Evolutionary conservation across 2,888 invertebrate genomes (phyloP), one percentile per base, ranked within the genome.

Genomic region (Drosophila percnosoma): DNA sequence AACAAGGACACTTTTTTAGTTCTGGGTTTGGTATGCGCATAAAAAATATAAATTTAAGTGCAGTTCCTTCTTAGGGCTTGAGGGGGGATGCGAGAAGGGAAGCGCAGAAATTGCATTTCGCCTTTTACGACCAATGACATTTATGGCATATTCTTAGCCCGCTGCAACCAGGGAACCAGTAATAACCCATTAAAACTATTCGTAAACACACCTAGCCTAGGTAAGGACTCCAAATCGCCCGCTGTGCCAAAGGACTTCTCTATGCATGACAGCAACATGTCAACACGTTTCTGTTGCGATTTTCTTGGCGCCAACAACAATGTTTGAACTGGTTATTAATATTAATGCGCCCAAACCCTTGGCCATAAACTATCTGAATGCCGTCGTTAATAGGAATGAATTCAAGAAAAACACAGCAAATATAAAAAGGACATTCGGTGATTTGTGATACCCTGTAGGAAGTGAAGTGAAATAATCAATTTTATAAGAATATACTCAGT

Each of bases 161-260:
- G 34, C 42, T 45, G 54, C 66, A 49, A 67, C 18, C 54, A 59
- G 67, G 57, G 40, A 52, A 34, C 38, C 82, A 67, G 80, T 79
- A 85, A 87, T 88, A 89, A 90, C 77, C 88, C 88, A 88, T 88
- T 90, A 88, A 90, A 88, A 90, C 89, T 88, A 89, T 88, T 89
- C 87, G 75, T 68, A 72, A 82, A 87, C 89, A 90, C 75, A 89
- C 82, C 88, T 76, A 53, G 42, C 29, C 40, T 53, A 65, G 66
- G 51, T 74, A 70, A 27, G 34, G 40, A 31, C 18, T 24, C 15
- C 10, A 27, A 42, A 61, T 57, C 64, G 60, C 68, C 71, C 69
- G 86, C 69, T 55, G 70, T 48, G 73, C 48, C 45, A 36, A 51
- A n/a, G 24, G 66, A 53, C 62, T 29, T 38, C 40, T 51, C 40